phyloP scores from a whole-genome alignment of 2,797 vertebrate species.

The Agapornis canus region DNA sequence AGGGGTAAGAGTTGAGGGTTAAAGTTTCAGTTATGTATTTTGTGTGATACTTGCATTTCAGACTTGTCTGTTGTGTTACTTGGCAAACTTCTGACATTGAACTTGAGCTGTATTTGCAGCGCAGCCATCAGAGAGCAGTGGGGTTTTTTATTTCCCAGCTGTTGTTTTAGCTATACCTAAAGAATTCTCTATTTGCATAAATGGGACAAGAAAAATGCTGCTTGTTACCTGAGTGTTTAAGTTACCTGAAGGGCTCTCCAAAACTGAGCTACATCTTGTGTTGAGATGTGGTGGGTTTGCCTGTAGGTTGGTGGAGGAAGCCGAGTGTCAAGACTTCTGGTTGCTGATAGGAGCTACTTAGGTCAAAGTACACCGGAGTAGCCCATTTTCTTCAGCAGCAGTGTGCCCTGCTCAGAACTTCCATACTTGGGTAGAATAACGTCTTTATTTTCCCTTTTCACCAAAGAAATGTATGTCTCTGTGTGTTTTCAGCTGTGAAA shows the following conservation, averaged over 20 bases:
- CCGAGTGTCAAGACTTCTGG: not conserved
- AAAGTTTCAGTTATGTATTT: not conserved
- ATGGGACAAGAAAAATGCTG: not conserved
- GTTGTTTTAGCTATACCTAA: not conserved
- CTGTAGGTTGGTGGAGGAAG: not conserved
- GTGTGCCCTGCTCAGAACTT: not conserved
- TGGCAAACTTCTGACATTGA: not conserved
- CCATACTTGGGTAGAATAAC: not conserved
- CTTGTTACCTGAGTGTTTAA: not conserved
- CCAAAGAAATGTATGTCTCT: not conserved
- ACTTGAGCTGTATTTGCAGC: not conserved
- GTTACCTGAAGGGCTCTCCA: not conserved
- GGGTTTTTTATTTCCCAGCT: not conserved
- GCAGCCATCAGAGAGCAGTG: not conserved
- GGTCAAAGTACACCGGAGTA: not conserved
- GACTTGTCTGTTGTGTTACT: not conserved
- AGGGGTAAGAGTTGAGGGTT: not conserved
- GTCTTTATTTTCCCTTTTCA: not conserved
- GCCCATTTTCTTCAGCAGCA: not conserved
- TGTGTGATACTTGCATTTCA: not conserved
- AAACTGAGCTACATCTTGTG: not conserved
- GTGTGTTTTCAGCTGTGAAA: conserved; percentile 86
- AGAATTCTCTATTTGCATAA: not conserved
- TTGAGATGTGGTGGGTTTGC: not conserved
- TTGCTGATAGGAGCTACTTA: not conserved